These are phyloP conservation scores for Daphoenositta chrysoptera DNA, from an alignment of 2,113 vertebrate genomes.

Conservation along the genomic window DNA sequence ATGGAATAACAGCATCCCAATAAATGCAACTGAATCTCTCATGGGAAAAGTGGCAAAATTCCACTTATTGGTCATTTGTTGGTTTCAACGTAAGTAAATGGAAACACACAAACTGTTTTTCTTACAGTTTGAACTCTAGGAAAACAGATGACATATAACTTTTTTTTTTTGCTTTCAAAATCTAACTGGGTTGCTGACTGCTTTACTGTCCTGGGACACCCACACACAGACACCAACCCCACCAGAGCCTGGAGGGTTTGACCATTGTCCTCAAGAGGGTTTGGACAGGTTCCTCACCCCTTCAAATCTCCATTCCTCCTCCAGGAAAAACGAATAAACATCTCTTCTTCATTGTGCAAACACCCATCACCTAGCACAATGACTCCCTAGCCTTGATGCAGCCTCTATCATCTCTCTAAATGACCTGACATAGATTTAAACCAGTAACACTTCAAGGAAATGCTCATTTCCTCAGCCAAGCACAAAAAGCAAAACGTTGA, in stretches of 20 bases:
- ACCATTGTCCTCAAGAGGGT: neutral
- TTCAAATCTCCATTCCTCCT: neutral
- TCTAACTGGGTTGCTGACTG: neutral
- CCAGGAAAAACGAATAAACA: neutral
- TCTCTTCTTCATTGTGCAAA: neutral
- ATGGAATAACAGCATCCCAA: neutral
- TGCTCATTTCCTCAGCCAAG: neutral
- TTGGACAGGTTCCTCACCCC: neutral
- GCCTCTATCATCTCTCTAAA: neutral
- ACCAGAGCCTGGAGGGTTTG: neutral
- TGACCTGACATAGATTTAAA: neutral
- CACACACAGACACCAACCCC: fast-evolving
- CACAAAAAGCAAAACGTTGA: neutral
- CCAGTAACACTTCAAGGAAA: neutral
- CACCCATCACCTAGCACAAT: neutral
- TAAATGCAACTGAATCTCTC: neutral
- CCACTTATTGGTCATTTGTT: neutral
- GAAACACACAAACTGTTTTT: neutral
- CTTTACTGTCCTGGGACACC: neutral
- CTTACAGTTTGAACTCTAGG: neutral
- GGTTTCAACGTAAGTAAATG: neutral
- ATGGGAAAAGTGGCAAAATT: neutral
- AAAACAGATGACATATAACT: neutral
- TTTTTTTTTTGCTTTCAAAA: neutral
- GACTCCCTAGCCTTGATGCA: fast-evolving